phyloP scores from a whole-genome alignment of 2,113 vertebrate species.

The Leucoraja erinaceus region DNA sequence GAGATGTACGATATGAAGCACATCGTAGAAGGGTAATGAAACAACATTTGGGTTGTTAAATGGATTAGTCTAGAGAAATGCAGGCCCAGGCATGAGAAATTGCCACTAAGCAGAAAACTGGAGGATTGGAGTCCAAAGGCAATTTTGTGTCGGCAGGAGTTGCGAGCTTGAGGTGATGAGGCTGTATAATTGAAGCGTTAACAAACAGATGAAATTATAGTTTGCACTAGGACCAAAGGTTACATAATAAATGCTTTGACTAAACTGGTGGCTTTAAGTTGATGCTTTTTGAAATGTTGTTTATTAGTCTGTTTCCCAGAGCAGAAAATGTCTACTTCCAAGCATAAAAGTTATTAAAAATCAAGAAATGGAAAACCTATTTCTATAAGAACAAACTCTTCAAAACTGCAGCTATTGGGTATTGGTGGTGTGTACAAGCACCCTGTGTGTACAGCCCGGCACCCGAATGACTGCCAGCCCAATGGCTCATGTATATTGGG shows the following conservation, averaged over 20 bases:
- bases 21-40: not conserved
- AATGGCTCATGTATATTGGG: not conserved
- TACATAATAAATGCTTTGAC: not conserved
- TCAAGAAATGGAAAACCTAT: not conserved
- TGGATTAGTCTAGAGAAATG: not conserved
- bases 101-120: not conserved
- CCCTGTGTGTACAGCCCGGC: too few relatives aligned
- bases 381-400: too few relatives aligned
- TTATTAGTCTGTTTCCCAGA: not conserved
- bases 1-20: not conserved
- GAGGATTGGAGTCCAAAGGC: not conserved
- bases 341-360: not conserved
- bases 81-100: not conserved
- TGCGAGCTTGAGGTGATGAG: not conserved
- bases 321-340: not conserved
- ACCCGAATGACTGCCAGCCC: not conserved
- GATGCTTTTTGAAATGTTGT: not conserved
- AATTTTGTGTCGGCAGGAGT: not conserved
- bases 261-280: not conserved
- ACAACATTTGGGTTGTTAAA: not conserved
- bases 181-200: not conserved
- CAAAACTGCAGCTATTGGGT: too few relatives aligned
- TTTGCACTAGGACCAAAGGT: not conserved
- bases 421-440: too few relatives aligned
- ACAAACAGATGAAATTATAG: not conserved